Evolutionary conservation across 2,888 invertebrate species (phyloP).

Genomic region (Ochropleura leucogaster): DNA sequence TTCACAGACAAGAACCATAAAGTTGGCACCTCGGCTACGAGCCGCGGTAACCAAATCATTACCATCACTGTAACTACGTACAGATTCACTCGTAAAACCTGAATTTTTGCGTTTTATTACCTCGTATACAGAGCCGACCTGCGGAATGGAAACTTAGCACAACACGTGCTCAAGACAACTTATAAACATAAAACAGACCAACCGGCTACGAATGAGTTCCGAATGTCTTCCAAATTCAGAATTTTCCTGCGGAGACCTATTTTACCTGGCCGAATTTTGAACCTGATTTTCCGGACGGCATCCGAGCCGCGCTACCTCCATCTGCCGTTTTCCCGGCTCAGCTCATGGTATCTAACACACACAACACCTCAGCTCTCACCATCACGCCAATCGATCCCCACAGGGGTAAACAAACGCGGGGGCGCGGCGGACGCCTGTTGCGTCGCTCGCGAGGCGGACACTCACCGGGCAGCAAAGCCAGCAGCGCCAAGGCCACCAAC

Average conservation of each 20-base stretch:
- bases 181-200: constrained; percentile 52
- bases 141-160: constrained; percentile 58
- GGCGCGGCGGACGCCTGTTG: constrained; percentile 87
- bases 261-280: constrained; percentile 71
- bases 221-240: constrained; percentile 40
- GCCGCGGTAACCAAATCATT: constrained; percentile 73
- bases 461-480: constrained; percentile 89
- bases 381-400: constrained; percentile 76
- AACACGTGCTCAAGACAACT: constrained; percentile 60
- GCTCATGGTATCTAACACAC: constrained; percentile 78
- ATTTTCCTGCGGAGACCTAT: constrained; percentile 62
- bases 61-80: constrained; percentile 75
- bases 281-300: constrained; percentile 58
- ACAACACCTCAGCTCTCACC: constrained; percentile 85
- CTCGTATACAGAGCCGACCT: constrained; percentile 70
- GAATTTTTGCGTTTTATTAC: constrained; percentile 77
- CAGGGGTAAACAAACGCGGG: constrained; percentile 81
- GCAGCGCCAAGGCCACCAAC: constrained; percentile 87
- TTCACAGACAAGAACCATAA: constrained; percentile 66
- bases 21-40: constrained; percentile 69
- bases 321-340: constrained; percentile 51
- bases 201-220: constrained; percentile 34
- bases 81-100: constrained; percentile 80
- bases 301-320: constrained; percentile 59
- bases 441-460: constrained; percentile 73